Evolutionary conservation across 2,113 vertebrate species (phyloP).

Genomic region (Pluvianellus socialis): DNA sequence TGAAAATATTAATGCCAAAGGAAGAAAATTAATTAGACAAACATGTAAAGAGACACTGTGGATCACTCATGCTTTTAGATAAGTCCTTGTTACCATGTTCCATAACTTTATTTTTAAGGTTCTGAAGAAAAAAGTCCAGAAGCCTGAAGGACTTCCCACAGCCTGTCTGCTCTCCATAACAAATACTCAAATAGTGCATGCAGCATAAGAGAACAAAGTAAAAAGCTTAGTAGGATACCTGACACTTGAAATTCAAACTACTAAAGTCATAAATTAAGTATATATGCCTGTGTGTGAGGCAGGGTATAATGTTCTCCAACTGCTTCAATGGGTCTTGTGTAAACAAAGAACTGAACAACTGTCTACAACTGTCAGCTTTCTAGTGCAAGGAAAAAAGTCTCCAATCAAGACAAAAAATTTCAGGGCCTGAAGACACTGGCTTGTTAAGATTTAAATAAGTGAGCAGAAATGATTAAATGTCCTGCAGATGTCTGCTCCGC

Average conservation of each 20-base stretch:
- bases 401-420: neutral
- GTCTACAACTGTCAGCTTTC: neutral
- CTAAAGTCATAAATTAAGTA: conserved; percentile 46
- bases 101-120: neutral
- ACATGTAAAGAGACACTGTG: neutral
- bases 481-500: neutral
- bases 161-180: neutral
- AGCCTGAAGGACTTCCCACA: neutral
- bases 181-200: neutral
- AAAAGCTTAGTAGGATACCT: conserved; percentile 13
- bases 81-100: neutral
- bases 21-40: neutral
- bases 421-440: neutral
- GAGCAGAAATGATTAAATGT: neutral
- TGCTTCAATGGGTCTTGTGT: neutral
- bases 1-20: neutral
- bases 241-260: conserved; percentile 32
- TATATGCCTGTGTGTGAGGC: neutral
- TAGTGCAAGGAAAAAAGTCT: neutral
- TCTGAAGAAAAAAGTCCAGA: neutral
- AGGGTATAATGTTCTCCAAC: conserved; percentile 3
- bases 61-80: neutral
- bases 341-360: conserved; percentile 35
- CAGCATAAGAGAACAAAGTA: conserved; percentile 13
- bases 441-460: neutral